Base-by-base conservation (phyloP, 2,888 invertebrate genomes). In the Hirtodrosophila trivittata region DNA sequence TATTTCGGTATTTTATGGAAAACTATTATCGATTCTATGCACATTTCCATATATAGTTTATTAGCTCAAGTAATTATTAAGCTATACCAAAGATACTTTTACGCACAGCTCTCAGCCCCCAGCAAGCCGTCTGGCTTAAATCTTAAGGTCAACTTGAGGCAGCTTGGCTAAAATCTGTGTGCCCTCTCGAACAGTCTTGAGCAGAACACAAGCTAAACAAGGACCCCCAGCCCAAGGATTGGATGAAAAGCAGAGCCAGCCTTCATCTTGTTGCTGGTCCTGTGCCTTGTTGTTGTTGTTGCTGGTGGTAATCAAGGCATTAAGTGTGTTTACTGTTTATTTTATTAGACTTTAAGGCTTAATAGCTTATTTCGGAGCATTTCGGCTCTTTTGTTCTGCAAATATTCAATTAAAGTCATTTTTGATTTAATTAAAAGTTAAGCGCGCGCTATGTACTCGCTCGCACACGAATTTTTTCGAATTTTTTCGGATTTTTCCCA, bases 271-370 rank as follows among this genome's bases (percentile, higher is more conserved):
- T 0, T 8, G 12, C 9, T 1, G 30, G 12, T 21, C 9, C 16
- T 14, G 21, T 8, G 28, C 39, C 37, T 33, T 46, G 7, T 10
- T 18, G 14, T 2, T 26, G 10, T 43, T 52, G 66, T 60, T 72
- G 72, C 51, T 74, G 71, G 63, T 85, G 68, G 81, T 84, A 86
- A 86, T 87, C 87, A 87, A 87, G 86, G 86, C 84, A 87, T 87
- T 84, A 87, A 87, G 71, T 86, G 81, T 86, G 77, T 84, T 84
- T 87, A 84, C 86, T 84, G 84, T 84, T 83, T 86, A 84, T 84
- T 84, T 84, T 84, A 86, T 84, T 84, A 73, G 86, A 83, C 84
- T 87, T 86, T 75, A 83, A 87, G 76, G 84, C 86, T 84, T 86
- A 86, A 86, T 76, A 67, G 84, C 84, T 86, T 83, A 72, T 63